phyloP scores from a whole-genome alignment of 2,797 vertebrate genomes.

The Smutsia gigantea region DNA sequence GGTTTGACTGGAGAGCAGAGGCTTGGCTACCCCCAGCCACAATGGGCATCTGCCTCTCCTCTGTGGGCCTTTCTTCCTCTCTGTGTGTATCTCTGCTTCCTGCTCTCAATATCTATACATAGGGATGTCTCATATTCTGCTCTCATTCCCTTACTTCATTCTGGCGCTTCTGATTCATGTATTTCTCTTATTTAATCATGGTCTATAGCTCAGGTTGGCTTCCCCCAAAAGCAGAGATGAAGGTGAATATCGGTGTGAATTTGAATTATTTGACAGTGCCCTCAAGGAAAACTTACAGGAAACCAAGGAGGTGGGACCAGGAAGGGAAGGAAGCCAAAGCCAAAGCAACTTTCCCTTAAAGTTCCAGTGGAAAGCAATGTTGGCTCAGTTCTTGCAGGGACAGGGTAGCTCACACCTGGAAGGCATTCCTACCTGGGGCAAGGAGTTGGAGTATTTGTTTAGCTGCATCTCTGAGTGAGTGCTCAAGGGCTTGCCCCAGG shows the following conservation, averaged over 20 bases:
- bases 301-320: not conserved
- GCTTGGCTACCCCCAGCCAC: not conserved
- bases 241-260: not conserved
- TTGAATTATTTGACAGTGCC: not conserved
- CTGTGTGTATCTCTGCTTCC: not conserved
- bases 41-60: not conserved
- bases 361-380: not conserved
- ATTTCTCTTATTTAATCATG: not conserved
- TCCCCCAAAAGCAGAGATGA: not conserved
- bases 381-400: not conserved
- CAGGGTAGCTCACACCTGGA: not conserved
- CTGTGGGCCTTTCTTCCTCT: not conserved
- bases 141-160: not conserved
- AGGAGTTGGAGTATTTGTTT: not conserved
- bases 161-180: not conserved
- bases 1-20: not conserved
- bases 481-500: not conserved
- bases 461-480: not conserved
- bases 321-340: not conserved
- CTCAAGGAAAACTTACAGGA: not conserved
- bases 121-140: not conserved
- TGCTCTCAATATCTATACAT: not conserved
- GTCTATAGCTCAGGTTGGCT: not conserved
- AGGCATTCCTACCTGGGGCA: not conserved
- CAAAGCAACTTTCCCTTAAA: no score